A percentile compares a stretch with the other conserved stretches of the same genome.
Conservation (phyloP, 2,797 vertebrate genomes). For the Paramormyrops hopkinsi region DNA sequence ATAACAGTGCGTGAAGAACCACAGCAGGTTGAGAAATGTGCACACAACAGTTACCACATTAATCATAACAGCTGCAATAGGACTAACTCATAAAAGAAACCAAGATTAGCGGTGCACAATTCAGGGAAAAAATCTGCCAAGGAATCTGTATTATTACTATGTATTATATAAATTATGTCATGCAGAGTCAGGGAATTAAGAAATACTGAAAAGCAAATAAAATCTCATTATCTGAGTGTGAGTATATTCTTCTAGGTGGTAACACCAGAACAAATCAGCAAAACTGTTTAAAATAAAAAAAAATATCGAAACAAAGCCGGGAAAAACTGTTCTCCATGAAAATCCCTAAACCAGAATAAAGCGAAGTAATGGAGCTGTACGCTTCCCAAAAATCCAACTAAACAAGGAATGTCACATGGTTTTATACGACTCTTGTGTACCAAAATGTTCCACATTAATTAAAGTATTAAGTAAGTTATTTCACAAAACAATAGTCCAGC, state of each 20-base stretch:
- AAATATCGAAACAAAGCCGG: neutral
- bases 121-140: neutral
- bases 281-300: neutral
- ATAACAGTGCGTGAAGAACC: neutral
- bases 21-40: neutral
- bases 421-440: neutral
- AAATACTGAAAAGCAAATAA: neutral
- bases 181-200: neutral
- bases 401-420: neutral
- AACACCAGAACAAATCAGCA: neutral
- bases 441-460: neutral
- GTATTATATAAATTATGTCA: neutral
- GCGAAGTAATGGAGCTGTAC: neutral
- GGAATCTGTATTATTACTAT: neutral
- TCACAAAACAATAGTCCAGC: neutral
- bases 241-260: neutral
- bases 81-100: neutral
- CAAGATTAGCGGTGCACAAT: neutral
- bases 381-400: neutral
- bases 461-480: neutral
- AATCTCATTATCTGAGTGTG: neutral
- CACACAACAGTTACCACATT: neutral
- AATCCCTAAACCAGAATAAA: neutral
- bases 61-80: neutral
- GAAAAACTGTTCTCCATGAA: neutral